Evolutionary conservation across 2,797 vertebrate genomes (phyloP).

Genomic region (Paratrypauchen microcephalus): DNA sequence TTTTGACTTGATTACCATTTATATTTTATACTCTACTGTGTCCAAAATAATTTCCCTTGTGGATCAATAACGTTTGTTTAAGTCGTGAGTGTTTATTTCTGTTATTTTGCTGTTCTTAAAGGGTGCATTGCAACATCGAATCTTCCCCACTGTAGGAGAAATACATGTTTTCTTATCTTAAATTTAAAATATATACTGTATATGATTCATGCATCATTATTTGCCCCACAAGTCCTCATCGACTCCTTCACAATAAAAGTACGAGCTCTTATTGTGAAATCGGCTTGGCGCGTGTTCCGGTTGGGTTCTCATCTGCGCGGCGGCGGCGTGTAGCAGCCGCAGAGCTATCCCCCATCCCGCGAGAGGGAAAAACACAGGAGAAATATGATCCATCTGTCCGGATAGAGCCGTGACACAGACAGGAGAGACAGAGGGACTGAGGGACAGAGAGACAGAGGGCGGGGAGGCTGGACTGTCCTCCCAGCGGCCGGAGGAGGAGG

Average conservation of each 20-base stretch:
- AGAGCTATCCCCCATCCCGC: neutral
- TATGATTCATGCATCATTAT: too few relatives aligned
- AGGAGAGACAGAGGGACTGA: constrained; percentile 5
- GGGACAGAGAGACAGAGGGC: constrained; percentile 19
- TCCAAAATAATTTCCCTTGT: too few relatives aligned
- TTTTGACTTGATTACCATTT: too few relatives aligned
- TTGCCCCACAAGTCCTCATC: too few relatives aligned
- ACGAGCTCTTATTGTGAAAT: constrained; percentile 65
- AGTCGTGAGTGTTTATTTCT: too few relatives aligned
- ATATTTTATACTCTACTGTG: too few relatives aligned
- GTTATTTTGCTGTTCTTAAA: too few relatives aligned
- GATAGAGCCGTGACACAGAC: constrained; percentile 23
- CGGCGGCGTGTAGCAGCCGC: neutral
- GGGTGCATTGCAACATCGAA: too few relatives aligned
- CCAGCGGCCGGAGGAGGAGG: constrained; percentile 46
- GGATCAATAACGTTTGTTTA: too few relatives aligned
- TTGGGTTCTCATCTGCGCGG: neutral
- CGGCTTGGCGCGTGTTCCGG: constrained; percentile 27
- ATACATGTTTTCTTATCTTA: too few relatives aligned
- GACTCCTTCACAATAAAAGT: neutral
- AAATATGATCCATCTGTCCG: constrained; percentile 29
- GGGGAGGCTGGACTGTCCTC: constrained; percentile 48
- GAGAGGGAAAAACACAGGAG: constrained; percentile 24
- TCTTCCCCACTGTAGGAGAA: too few relatives aligned
- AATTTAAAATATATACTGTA: too few relatives aligned